Percentiles rank a stretch among this genome's conserved stretches.
Evolutionary conservation across 2,113 vertebrate species (phyloP).

Genomic region (Lagopus leucura): DNA sequence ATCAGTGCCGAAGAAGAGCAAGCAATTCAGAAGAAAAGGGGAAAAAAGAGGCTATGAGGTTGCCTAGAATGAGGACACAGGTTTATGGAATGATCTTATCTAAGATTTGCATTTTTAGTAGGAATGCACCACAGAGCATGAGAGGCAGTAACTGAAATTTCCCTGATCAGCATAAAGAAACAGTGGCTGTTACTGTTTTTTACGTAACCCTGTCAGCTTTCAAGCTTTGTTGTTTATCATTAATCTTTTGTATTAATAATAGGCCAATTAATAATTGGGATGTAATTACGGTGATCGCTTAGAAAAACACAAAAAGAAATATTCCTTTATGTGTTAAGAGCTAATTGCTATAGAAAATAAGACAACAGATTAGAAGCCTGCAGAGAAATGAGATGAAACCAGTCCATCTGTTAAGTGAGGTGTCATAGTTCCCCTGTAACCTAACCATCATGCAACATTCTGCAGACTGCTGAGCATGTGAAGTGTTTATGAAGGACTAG

Average conservation of each 20-base stretch:
- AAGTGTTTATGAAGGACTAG: background rate
- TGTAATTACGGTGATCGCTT: background rate
- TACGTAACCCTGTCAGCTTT: background rate
- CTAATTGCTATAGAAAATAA: background rate
- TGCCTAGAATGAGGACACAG: background rate
- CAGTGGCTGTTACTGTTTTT: background rate
- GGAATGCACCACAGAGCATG: background rate
- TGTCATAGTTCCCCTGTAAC: background rate
- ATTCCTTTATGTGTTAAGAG: background rate
- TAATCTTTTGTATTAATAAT: background rate
- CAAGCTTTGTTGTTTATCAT: background rate
- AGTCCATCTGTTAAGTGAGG: background rate
- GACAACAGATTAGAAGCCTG: background rate
- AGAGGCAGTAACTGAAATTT: background rate
- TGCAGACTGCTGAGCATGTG: background rate
- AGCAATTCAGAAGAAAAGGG: background rate
- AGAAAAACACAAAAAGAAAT: rapidly evolving
- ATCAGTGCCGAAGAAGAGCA: background rate
- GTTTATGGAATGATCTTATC: background rate
- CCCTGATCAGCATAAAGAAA: background rate
- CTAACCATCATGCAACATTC: background rate
- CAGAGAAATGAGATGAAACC: background rate
- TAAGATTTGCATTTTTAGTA: background rate
- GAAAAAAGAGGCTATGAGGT: background rate
- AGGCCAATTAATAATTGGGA: background rate